Conservation (phyloP, 2,113 vertebrate genomes). For the Baryphthengus martii region DNA sequence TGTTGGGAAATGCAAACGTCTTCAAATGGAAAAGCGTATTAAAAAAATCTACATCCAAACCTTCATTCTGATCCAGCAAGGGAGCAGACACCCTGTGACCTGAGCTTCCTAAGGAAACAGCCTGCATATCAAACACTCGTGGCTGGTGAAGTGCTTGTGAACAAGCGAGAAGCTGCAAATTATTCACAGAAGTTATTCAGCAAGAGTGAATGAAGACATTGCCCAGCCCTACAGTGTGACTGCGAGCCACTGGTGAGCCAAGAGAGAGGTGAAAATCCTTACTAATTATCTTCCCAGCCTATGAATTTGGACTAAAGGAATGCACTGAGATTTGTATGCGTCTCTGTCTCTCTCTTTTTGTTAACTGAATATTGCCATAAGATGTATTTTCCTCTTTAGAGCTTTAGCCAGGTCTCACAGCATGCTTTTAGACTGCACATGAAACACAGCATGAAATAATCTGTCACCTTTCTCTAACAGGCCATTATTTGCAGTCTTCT, state of each 20-base stretch:
- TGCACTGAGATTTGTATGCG: background rate
- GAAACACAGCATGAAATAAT: constrained; percentile 52
- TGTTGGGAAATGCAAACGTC: background rate
- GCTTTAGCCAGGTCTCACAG: constrained; percentile 27
- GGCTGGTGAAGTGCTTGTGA: background rate
- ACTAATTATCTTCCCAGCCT: background rate
- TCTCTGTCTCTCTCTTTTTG: background rate
- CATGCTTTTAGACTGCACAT: constrained; percentile 16
- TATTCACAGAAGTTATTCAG: background rate
- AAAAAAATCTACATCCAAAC: background rate
- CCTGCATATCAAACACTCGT: background rate
- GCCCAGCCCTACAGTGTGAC: background rate
- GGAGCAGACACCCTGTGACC: background rate
- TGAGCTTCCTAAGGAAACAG: background rate
- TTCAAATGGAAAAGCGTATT: background rate
- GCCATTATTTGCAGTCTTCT: constrained; percentile 36
- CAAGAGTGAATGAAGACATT: background rate
- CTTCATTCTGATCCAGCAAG: background rate
- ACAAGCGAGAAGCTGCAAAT: background rate
- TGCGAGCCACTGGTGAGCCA: background rate
- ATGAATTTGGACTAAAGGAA: background rate
- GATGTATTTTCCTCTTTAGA: constrained; percentile 20
- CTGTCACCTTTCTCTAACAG: constrained; percentile 41
- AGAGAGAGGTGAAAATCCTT: background rate
- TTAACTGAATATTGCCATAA: background rate